Conservation (phyloP, 2,797 vertebrate genomes). For the Yasuhikotakia modesta region DNA sequence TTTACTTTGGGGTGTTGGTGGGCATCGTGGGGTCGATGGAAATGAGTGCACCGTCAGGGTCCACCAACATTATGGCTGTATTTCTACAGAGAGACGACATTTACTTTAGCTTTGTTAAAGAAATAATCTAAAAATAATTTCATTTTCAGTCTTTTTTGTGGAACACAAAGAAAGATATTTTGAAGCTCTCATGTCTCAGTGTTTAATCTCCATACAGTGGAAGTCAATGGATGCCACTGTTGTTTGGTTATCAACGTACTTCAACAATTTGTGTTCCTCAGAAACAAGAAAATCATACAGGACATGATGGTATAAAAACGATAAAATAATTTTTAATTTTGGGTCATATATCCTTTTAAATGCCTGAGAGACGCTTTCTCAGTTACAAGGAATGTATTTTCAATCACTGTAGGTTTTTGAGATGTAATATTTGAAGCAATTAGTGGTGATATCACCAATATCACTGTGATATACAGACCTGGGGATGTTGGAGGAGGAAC, state of each 20-base stretch:
- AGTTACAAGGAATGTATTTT: too few species aligned
- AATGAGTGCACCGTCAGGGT: constrained; percentile 87
- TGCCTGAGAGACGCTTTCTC: neutral
- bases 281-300: too few species aligned
- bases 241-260: too few species aligned
- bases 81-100: constrained; percentile 75
- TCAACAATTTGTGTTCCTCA: too few species aligned
- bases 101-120: too few species aligned
- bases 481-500: constrained; percentile 89
- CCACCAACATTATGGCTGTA: constrained; percentile 88
- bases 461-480: too few species aligned
- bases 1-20: constrained; percentile 87
- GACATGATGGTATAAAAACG: too few species aligned
- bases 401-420: neutral
- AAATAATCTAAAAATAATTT: too few species aligned
- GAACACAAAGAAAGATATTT: neutral
- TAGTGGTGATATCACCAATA: neutral
- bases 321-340: too few species aligned
- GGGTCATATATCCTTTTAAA: neutral
- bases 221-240: too few species aligned
- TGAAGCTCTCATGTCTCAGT: too few species aligned
- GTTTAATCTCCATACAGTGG: too few species aligned
- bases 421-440: constrained; percentile 10
- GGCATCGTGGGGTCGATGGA: constrained; percentile 96
- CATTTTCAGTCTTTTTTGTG: neutral